phyloP scores from a whole-genome alignment of 2,113 vertebrate species.

The Stigmatopora argus region DNA sequence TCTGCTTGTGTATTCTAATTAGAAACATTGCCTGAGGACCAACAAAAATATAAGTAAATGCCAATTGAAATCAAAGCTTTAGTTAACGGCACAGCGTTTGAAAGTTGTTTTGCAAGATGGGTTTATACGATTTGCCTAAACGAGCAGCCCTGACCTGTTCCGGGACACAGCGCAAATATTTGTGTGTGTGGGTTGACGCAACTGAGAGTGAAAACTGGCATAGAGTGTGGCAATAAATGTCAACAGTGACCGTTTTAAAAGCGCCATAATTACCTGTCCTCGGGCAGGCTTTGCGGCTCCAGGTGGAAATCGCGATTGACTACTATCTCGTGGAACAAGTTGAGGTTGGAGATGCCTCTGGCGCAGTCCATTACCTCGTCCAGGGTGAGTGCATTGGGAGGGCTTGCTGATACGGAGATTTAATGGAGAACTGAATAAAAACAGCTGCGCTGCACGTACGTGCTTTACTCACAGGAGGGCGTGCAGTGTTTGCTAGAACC shows the following conservation, averaged over 20 bases:
- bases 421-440: slow-evolving; percentile 1
- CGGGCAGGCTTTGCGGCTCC: slow-evolving; percentile 68
- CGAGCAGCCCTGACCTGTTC: not conserved
- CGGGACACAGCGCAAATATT: not conserved
- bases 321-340: slow-evolving; percentile 86
- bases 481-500: slow-evolving; percentile 86
- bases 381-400: slow-evolving; percentile 78
- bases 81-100: not conserved
- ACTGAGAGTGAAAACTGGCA: not conserved
- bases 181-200: not conserved
- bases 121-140: not conserved
- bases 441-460: not conserved
- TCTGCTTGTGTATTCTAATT: too few species aligned
- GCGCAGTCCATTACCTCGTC: slow-evolving; percentile 84
- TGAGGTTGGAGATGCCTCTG: slow-evolving; percentile 79
- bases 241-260: not conserved
- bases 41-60: not conserved
- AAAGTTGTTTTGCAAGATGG: not conserved
- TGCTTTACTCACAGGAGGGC: slow-evolving; percentile 78
- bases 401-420: slow-evolving; percentile 72
- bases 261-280: slow-evolving; percentile 75
- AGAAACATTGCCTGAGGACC: too few species aligned
- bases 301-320: slow-evolving; percentile 80
- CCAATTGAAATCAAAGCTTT: not conserved
- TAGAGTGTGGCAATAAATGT: not conserved